Evolutionary conservation across 2,113 vertebrate genomes (phyloP), one percentile per base, ranked within the genome.

Genomic region (Gallinago media): DNA sequence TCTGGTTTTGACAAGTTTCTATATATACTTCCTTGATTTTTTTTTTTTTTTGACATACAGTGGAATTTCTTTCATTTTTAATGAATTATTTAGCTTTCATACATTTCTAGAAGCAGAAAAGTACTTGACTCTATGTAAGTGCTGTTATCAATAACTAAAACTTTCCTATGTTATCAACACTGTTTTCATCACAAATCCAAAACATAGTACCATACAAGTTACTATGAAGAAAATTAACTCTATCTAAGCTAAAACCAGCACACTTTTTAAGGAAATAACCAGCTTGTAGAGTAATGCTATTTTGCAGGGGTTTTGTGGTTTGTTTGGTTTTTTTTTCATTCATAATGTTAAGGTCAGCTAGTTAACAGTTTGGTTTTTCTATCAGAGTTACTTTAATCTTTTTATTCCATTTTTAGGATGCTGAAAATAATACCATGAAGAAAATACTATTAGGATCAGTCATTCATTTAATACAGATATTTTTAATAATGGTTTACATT

Each of bases 1-100:
- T 22, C 22, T 2, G 3, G 0, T 8, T 54, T 76, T 74, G 15
- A 46, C 0, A 0, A 80, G 15, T 71, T 87, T 81, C 23, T 85
- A 5, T 63, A 68, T 46, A 49, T 62, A 32, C 3, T 88, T 80
- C 8, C 21, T 16, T 52, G 16, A 14, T 25, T 25, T 40, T 32
- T 36, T 58, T 84, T 63, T 63, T 79, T 59, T 63, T 79, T 59
- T 15, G 1, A 7, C 5, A 79, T 73, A 47, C 2, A 74, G 15
- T 82, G 31, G 22, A 54, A 42, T 62, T 82, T 40, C 25, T 77
- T 73, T 70, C 0, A 65, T 89, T 88, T 94, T 15, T 31, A 66
- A 58, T 66, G 3, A 46, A 83, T 50, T 54, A 13, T 32, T 75
- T 95, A 23, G 44, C 15, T 72, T 65, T 44, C 11, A 14, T 34